Evolutionary conservation across 2,888 invertebrate species (phyloP).

Genomic region (Griposia aprilina): DNA sequence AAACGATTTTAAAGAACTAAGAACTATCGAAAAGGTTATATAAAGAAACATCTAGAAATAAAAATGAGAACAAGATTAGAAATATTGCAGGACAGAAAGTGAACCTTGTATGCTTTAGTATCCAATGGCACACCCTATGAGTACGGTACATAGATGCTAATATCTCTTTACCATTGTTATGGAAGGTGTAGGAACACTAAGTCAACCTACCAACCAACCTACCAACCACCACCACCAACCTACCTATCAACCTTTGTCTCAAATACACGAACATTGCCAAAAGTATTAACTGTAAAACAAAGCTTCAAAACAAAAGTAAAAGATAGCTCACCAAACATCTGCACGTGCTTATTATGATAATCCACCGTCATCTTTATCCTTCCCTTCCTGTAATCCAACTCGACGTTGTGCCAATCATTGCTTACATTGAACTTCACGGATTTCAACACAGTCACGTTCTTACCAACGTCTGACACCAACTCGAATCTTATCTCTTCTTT

Average conservation of each 20-base stretch:
- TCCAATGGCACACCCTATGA: not conserved
- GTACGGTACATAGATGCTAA: not conserved
- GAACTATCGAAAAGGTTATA: not conserved
- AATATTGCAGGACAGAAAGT: not conserved
- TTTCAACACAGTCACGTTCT: constrained; percentile 94
- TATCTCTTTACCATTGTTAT: constrained; percentile 1
- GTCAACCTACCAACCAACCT: no score
- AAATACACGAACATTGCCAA: constrained; percentile 1
- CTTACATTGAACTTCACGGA: constrained; percentile 95
- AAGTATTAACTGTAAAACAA: not conserved
- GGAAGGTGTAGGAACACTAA: not conserved
- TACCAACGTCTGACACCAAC: constrained; percentile 93
- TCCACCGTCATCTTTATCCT: constrained; percentile 94
- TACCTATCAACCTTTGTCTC: constrained; percentile 18
- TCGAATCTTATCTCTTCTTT: constrained; percentile 97
- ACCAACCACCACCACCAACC: no score
- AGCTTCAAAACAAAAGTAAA: constrained; percentile 7
- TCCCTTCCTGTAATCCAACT: constrained; percentile 94
- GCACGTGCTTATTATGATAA: constrained; percentile 93
- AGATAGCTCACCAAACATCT: constrained; percentile 90
- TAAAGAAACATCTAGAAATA: not conserved
- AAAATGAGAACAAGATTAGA: not conserved
- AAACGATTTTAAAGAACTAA: not conserved
- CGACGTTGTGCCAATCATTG: constrained; percentile 96
- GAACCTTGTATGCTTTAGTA: not conserved